A percentile compares a stretch with the other conserved stretches of the same genome.
Conservation (phyloP, 2,888 invertebrate species). For the Pristionchus entomophagus region DNA sequence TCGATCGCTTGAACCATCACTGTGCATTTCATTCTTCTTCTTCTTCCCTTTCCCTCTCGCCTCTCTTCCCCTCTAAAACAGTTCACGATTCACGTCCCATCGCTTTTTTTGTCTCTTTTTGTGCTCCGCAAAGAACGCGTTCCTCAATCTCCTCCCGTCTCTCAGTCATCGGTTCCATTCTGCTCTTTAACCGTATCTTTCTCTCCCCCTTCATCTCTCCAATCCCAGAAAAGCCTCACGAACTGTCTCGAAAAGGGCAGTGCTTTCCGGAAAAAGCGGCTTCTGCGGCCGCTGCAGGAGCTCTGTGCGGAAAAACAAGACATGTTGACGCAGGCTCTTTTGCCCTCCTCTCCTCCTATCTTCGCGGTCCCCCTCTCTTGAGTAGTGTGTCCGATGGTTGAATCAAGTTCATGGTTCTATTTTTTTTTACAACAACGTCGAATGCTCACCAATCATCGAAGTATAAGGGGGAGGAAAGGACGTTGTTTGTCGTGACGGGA, state of each 20-base stretch:
- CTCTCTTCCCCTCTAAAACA: constrained; percentile 11
- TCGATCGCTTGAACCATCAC: constrained; percentile 22
- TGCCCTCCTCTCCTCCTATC: neutral
- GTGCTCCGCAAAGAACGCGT: constrained; percentile 21
- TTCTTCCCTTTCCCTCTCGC: neutral
- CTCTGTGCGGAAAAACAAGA: too few relatives aligned
- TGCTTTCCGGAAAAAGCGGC: neutral
- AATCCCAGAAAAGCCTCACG: too few relatives aligned
- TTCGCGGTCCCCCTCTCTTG: neutral
- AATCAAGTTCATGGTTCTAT: too few relatives aligned
- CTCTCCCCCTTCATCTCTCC: too few relatives aligned
- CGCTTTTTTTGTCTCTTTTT: constrained; percentile 21
- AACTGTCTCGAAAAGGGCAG: neutral
- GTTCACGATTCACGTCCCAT: neutral
- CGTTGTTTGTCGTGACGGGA: too few relatives aligned
- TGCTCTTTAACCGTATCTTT: neutral
- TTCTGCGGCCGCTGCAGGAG: neutral
- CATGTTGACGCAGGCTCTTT: constrained; percentile 12
- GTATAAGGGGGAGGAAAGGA: too few relatives aligned
- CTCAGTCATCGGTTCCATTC: neutral
- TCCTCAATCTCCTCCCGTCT: constrained; percentile 11
- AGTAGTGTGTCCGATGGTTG: too few relatives aligned
- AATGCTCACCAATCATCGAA: too few relatives aligned
- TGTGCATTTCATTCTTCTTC: neutral
- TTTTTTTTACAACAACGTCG: too few relatives aligned